Evolutionary conservation across 2,113 vertebrate species (phyloP).

Genomic region (Periophthalmodon schlosseri): DNA sequence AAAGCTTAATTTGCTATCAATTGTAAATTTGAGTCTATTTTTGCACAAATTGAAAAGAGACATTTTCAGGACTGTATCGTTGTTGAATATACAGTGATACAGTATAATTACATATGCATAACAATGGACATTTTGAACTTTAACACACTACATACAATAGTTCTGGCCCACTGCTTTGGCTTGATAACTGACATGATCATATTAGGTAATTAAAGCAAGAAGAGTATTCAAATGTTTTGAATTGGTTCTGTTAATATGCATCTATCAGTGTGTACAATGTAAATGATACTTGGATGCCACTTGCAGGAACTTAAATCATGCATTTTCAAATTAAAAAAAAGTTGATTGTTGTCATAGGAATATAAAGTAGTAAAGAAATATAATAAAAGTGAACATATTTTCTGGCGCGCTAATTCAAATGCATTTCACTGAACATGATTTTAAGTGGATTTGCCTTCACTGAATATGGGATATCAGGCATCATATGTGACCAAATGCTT

Average conservation of each 20-base stretch:
- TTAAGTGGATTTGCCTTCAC: background rate
- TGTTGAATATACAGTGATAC: slow-evolving; percentile 17
- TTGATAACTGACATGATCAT: slow-evolving; percentile 6
- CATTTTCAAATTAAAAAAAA: background rate
- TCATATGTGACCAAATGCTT: background rate
- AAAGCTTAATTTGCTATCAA: slow-evolving; percentile 79
- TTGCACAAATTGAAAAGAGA: slow-evolving; percentile 82
- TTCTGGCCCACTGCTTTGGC: slow-evolving; percentile 22
- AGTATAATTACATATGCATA: slow-evolving; percentile 1
- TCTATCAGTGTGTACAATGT: background rate
- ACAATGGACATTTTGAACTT: slow-evolving; percentile 25
- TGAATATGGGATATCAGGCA: background rate
- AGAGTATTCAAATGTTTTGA: slow-evolving; percentile 27
- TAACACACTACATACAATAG: slow-evolving; percentile 50
- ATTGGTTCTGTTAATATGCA: background rate
- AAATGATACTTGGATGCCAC: background rate
- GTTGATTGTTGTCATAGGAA: slow-evolving; percentile 2
- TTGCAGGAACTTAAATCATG: background rate
- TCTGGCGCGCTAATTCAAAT: background rate
- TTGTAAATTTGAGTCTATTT: slow-evolving; percentile 82
- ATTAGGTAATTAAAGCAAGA: slow-evolving; percentile 17
- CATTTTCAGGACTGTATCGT: slow-evolving; percentile 68
- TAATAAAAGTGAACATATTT: slow-evolving; percentile 11
- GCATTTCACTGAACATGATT: background rate
- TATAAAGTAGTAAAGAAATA: background rate